Conservation (phyloP, 2,113 vertebrate species). For the Anas platyrhynchos region DNA sequence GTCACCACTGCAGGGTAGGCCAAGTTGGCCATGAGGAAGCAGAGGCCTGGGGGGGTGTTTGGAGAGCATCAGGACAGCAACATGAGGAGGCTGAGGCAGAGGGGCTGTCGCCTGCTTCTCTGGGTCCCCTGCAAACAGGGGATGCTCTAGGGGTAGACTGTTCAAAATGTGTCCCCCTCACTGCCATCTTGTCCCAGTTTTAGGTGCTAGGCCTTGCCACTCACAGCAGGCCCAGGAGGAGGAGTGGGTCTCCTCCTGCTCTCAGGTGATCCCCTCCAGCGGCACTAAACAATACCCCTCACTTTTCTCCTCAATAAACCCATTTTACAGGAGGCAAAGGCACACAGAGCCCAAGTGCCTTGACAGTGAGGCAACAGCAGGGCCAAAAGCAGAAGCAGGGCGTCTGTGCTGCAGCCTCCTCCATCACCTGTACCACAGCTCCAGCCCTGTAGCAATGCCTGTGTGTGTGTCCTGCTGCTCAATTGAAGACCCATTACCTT, state of each 20-base stretch:
- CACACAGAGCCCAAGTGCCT: not conserved
- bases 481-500: not conserved
- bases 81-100: not conserved
- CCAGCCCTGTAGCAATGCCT: not conserved
- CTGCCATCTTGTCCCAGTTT: not conserved
- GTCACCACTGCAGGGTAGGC: fast-evolving
- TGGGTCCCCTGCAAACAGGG: fast-evolving
- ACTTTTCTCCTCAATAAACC: not conserved
- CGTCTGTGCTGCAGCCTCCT: not conserved
- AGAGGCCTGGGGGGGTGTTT: not conserved
- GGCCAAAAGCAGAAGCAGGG: not conserved
- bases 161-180: fast-evolving
- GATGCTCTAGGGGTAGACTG: not conserved
- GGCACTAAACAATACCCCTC: not conserved
- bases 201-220: not conserved
- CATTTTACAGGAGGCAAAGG: not conserved
- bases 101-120: not conserved
- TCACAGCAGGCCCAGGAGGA: not conserved
- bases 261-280: not conserved
- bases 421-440: not conserved
- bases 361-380: not conserved
- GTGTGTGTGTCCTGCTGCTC: not conserved
- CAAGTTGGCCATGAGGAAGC: fast-evolving
- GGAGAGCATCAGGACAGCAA: not conserved
- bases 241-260: not conserved